Base-by-base conservation (phyloP, 1,140 invertebrate genomes). In the Drosophila nigrodunni region DNA sequence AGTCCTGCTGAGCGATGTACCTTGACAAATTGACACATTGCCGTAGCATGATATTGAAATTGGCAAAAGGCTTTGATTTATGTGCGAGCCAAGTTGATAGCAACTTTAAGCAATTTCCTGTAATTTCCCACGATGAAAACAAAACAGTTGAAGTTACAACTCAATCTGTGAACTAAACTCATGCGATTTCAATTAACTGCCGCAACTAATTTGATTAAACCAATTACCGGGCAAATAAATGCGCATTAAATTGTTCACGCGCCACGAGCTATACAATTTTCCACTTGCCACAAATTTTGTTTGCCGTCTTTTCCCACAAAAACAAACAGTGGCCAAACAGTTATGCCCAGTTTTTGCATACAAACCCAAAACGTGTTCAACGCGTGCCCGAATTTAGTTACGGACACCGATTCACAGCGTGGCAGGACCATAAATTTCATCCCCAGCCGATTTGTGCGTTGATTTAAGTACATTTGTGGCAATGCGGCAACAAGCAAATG, bases 11-110 rank as follows among this genome's bases (percentile, higher is more conserved):
- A 90, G 67, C 81, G 82, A 90, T 90, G 80, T 86, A 90, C 87
- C 86, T 87, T 90, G 81, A 82, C 86, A 86, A 90, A 90, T 90
- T 90, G 82, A 90, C 86, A 90, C 77, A 82, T 90, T 73, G 86
- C 88, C 61, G 47, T 35, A n/a, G 52, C 25, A 30, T 30, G 77
- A 70, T 70, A 77, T 77, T 74, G 77, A 66, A 79, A 80, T 67
- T 71, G 67, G 44, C 58, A 15, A 50, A 30, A 41, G 61, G 15
- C 66, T 82, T 86, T 87, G 82, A 87, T 87, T 87, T 87, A 77
- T 78, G 69, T 50, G 37, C 43, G 43, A 13, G 25, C 62, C 49
- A 44, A 35, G 15, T 15, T 37, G 34, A 35, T 8, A n/a, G 15
- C 39, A 47, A 13, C 60, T 59, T 50, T 18, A 57, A 58, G 25